Base-by-base conservation (phyloP, 2,888 invertebrate genomes). In the Tethea ocularis region DNA sequence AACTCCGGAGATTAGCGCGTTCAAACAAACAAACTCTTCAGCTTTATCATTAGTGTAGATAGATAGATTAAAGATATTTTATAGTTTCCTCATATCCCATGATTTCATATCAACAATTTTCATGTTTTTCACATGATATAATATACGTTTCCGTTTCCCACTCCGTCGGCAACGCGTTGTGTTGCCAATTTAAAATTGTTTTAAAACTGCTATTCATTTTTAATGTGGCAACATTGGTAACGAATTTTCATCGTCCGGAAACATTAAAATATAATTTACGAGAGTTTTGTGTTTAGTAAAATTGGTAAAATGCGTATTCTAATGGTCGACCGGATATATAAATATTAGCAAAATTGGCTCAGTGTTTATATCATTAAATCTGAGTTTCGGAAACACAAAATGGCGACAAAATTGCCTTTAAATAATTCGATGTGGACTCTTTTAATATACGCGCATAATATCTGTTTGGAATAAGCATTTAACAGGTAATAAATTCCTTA, bases 221-320 rank as follows among this genome's bases (percentile, higher is more conserved):
- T 89, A 86, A 89, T 86, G 86, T 84, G 83, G 86, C 83, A 87
- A 87, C 88, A 88, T 84, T 76, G 86, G 82, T 84, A 81, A 81
- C 87, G 80, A 83, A 84, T 86, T 80, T 78, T 77, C 77, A 76
- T 79, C 78, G 85, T 84, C 89, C 88, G 92, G 92, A 91, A 90
- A 91, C 89, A 92, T 91, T 90, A 93, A 90, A 86, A 77, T 79
- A 83, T 89, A 85, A 91, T 92, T 91, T 92, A 93, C 78, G 85
- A 83, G 75, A 82, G 85, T 87, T 88, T 85, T 83, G 84, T 87
- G 84, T 88, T 91, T 88, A 88, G 86, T 85, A 78, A 89, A 89
- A 91, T 92, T 84, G 87, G 84, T 87, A 81, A 87, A 87, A 87
- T 85, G 84, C 78, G 78, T 78, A 82, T 77, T 80, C 77, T 87